These are phyloP conservation scores for Antitype chi DNA, from an alignment of 2,888 invertebrate genomes.

Conservation along the genomic window DNA sequence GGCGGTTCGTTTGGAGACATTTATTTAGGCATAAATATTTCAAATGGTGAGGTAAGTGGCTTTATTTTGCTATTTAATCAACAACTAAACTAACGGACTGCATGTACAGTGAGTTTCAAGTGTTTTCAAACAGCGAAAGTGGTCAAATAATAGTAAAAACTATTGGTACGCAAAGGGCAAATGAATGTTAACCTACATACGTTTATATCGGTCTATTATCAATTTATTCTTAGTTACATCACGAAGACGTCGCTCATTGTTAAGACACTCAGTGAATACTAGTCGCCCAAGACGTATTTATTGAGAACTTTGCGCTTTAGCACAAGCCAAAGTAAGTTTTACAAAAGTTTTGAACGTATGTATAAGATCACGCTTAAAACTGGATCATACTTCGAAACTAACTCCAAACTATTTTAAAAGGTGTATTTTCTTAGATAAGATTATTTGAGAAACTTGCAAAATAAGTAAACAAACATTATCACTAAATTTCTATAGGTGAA, in stretches of 20 bases:
- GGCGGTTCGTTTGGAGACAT: slow-evolving; percentile 99
- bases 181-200: slow-evolving; percentile 68
- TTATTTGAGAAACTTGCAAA: neutral
- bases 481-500: neutral
- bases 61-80: slow-evolving; percentile 38
- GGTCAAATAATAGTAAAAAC: slow-evolving; percentile 56
- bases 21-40: slow-evolving; percentile 97
- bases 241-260: slow-evolving; percentile 39
- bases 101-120: slow-evolving; percentile 24
- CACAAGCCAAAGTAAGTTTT: slow-evolving; percentile 19
- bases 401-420: neutral
- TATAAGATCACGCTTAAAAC: neutral
- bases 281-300: slow-evolving; percentile 15
- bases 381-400: neutral
- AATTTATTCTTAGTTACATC: slow-evolving; percentile 62
- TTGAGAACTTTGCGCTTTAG: slow-evolving; percentile 10
- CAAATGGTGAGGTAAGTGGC: slow-evolving; percentile 94
- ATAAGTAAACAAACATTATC: neutral
- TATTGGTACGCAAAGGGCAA: slow-evolving; percentile 63
- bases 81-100: slow-evolving; percentile 10
- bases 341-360: slow-evolving; percentile 9
- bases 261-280: slow-evolving; percentile 38
- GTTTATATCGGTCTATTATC: slow-evolving; percentile 50
- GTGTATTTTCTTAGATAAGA: neutral
- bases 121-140: slow-evolving; percentile 23